Evolutionary conservation across 1,140 invertebrate genomes (phyloP).

Genomic region (Kradibia gibbosae): DNA sequence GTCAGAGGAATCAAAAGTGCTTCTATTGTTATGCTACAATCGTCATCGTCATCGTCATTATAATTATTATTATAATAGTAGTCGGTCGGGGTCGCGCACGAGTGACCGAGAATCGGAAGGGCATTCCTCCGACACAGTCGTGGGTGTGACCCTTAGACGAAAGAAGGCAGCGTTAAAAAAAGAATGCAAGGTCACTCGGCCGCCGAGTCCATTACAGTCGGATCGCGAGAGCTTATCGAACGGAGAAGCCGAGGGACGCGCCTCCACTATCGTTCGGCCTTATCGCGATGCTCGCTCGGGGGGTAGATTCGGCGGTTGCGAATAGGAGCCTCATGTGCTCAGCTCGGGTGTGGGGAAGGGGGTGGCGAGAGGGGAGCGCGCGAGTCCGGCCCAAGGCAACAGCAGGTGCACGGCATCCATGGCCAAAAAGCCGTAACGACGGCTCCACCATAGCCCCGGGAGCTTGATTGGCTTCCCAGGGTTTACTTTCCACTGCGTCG

Average conservation of each 20-base stretch:
- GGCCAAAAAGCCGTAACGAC: conserved; percentile 63
- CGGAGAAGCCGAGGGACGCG: not conserved
- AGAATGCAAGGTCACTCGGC: too few relatives aligned
- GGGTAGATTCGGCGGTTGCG: conserved; percentile 69
- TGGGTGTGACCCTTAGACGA: too few relatives aligned
- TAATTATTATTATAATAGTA: too few relatives aligned
- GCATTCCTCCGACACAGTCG: too few relatives aligned
- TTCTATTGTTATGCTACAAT: too few relatives aligned
- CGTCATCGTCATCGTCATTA: too few relatives aligned
- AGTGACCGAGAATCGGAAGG: too few relatives aligned
- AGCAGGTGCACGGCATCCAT: conserved; percentile 48
- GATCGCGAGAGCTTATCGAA: not conserved
- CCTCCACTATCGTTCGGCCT: conserved; percentile 51
- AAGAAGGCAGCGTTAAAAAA: too few relatives aligned
- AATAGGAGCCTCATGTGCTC: conserved; percentile 53
- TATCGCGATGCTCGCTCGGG: conserved; percentile 53
- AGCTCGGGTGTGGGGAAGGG: conserved; percentile 68
- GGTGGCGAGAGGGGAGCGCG: conserved; percentile 51
- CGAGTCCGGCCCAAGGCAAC: not conserved
- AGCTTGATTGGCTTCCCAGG: conserved; percentile 58
- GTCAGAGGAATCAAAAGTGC: too few relatives aligned
- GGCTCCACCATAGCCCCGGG: conserved; percentile 45
- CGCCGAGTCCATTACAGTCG: not conserved
- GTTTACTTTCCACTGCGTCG: conserved; percentile 55
- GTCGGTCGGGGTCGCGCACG: too few relatives aligned